Conservation (phyloP, 2,113 vertebrate genomes). For the Tursiops truncatus region DNA sequence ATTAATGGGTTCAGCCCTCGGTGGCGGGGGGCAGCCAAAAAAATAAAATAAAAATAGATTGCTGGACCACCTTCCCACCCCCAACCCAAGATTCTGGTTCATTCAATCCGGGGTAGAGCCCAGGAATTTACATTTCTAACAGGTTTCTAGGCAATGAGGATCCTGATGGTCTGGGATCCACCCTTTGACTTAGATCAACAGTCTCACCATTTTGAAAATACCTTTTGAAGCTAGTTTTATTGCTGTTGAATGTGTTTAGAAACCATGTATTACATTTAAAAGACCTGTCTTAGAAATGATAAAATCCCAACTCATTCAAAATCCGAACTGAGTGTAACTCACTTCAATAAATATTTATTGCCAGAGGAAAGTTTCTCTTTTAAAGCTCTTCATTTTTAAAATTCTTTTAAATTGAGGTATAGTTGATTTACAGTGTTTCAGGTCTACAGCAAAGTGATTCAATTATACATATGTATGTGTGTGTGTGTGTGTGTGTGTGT, state of each 20-base stretch:
- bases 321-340: neutral
- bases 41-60: neutral
- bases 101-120: neutral
- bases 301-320: neutral
- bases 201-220: neutral
- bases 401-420: neutral
- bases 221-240: slow-evolving; percentile 24
- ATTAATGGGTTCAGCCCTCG: neutral
- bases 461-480: no score
- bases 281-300: neutral
- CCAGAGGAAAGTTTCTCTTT: neutral
- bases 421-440: neutral
- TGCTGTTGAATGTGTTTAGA: neutral
- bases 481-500: no score
- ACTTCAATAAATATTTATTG: neutral
- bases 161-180: neutral
- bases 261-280: neutral
- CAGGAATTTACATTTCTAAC: neutral
- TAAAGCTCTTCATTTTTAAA: neutral
- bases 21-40: neutral
- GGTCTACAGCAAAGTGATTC: no score
- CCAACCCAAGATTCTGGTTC: neutral
- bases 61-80: neutral
- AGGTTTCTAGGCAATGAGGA: neutral
- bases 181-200: neutral